Evolutionary conservation across 2,113 vertebrate genomes (phyloP).

Genomic region (Toxotes chatareus): DNA sequence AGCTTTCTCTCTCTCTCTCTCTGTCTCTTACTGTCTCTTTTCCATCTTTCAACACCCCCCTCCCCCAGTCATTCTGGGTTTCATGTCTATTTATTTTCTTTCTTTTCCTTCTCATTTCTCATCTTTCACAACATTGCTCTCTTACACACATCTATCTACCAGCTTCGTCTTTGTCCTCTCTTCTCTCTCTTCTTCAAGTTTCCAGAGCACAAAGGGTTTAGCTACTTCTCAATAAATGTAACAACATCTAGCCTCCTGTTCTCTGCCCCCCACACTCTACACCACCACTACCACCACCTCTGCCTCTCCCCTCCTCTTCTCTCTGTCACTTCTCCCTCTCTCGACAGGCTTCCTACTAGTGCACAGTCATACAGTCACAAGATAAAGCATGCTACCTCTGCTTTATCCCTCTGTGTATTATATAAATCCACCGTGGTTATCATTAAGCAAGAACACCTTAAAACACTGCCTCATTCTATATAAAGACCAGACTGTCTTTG

Average conservation of each 20-base stretch:
- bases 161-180: constrained; percentile 35
- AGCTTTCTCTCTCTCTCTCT: constrained; percentile 16
- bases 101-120: constrained; percentile 41
- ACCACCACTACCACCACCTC: not conserved
- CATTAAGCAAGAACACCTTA: constrained; percentile 62
- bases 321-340: constrained; percentile 52
- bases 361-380: constrained; percentile 44
- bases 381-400: constrained; percentile 63
- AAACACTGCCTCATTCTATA: constrained; percentile 52
- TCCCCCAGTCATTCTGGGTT: constrained; percentile 23
- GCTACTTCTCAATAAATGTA: constrained; percentile 66
- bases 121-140: constrained; percentile 29
- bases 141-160: constrained; percentile 7
- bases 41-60: not conserved
- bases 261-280: not conserved
- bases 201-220: constrained; percentile 52
- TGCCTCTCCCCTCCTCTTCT: not conserved
- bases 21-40: constrained; percentile 28
- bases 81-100: constrained; percentile 61
- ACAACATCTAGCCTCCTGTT: constrained; percentile 55
- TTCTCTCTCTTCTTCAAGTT: constrained; percentile 52
- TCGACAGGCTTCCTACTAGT: constrained; percentile 40
- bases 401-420: constrained; percentile 69
- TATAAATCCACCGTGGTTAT: constrained; percentile 64
- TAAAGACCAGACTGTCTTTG: constrained; percentile 53